phyloP scores from a whole-genome alignment of 2,888 invertebrate genomes.

The Cephus spinipes region DNA sequence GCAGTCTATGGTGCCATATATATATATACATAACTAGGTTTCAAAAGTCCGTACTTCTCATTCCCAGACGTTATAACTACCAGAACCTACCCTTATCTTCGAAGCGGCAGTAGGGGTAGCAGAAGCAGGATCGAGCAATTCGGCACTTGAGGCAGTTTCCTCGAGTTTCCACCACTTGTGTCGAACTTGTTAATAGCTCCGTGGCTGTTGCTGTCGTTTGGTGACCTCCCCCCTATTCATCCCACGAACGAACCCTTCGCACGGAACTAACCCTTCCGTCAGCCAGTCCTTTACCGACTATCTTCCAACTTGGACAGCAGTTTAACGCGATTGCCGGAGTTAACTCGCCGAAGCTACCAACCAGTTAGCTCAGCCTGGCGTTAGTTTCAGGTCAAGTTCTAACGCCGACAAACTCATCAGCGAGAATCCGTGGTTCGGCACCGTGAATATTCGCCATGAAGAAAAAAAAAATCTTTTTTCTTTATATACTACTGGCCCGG shows the following conservation, averaged over 20 bases:
- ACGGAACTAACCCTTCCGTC: slow-evolving; percentile 5
- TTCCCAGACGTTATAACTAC: not conserved
- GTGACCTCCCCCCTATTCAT: slow-evolving; percentile 12
- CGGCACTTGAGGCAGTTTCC: slow-evolving; percentile 42
- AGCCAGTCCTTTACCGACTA: not conserved
- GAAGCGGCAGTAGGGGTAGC: slow-evolving; percentile 28
- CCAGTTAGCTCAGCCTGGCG: slow-evolving; percentile 30
- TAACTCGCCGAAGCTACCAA: slow-evolving; percentile 38
- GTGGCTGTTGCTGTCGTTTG: slow-evolving; percentile 38
- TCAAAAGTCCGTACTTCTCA: not conserved
- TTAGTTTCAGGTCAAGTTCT: not conserved
- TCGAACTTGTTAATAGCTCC: slow-evolving; percentile 56
- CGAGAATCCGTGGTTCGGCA: not conserved
- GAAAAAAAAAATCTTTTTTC: not conserved
- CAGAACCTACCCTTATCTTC: not conserved
- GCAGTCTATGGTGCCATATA: no score
- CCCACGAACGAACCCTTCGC: slow-evolving; percentile 9
- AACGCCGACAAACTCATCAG: not conserved
- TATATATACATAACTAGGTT: slow-evolving; percentile 5
- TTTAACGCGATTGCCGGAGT: slow-evolving; percentile 48
- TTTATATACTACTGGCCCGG: not conserved
- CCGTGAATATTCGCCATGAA: not conserved
- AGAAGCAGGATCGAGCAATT: slow-evolving; percentile 9
- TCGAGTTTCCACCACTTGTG: slow-evolving; percentile 51
- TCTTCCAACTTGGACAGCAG: slow-evolving; percentile 33